These are phyloP conservation scores for Sussaba pulchella DNA, from an alignment of 2,888 invertebrate species.

Conservation along the genomic window DNA sequence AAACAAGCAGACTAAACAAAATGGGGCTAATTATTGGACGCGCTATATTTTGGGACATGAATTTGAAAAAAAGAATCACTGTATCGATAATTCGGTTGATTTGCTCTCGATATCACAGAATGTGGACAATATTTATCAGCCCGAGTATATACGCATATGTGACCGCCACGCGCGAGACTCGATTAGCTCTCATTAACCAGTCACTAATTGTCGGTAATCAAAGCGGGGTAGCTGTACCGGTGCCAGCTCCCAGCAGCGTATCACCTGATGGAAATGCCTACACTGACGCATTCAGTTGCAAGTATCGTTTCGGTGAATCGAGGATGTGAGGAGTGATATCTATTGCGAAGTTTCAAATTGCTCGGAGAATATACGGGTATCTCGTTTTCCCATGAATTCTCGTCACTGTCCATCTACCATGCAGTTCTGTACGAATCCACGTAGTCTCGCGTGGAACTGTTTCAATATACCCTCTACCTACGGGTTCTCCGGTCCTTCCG, in stretches of 20 bases:
- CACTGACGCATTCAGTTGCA: not conserved
- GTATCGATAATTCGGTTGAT: not conserved
- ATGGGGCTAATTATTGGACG: not conserved
- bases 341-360: slow-evolving; percentile 24
- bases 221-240: not conserved
- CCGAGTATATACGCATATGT: not conserved
- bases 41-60: not conserved
- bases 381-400: slow-evolving; percentile 8
- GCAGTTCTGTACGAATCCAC: not conserved
- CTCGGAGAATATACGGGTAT: slow-evolving; percentile 38
- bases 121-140: not conserved
- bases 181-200: slow-evolving; percentile 40
- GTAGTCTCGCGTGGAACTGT: not conserved
- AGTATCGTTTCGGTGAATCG: slow-evolving; percentile 6
- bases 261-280: no score
- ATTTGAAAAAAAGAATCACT: not conserved
- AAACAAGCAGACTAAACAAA: not conserved
- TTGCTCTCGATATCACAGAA: not conserved
- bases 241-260: not conserved
- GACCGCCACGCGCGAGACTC: slow-evolving; percentile 35
- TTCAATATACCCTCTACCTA: not conserved
- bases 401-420: slow-evolving; percentile 8
- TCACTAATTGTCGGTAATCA: slow-evolving; percentile 53
- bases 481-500: not conserved
- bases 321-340: slow-evolving; percentile 16